A percentile compares a stretch with the other conserved stretches of the same genome.
Conservation (phyloP, 2,113 vertebrate genomes). For the Gavialis gangeticus region DNA sequence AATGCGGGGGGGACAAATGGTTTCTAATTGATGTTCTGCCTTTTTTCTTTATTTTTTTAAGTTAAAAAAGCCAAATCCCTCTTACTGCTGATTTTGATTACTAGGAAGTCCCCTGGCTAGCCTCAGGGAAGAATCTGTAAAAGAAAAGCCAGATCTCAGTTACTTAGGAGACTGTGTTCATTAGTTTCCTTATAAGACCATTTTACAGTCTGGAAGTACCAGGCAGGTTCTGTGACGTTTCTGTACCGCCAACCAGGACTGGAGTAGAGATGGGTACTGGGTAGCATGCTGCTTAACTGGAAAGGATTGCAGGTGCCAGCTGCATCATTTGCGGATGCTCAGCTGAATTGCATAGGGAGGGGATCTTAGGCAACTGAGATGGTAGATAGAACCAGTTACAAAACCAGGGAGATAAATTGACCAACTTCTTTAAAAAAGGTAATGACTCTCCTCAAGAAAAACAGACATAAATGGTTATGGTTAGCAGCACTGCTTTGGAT, state of each 20-base stretch:
- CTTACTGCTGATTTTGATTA: accelerated
- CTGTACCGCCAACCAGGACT: accelerated
- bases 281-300: not conserved
- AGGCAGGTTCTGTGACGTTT: not conserved
- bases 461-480: not conserved
- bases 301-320: accelerated
- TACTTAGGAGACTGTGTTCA: not conserved
- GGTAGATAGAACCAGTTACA: not conserved
- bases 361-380: not conserved
- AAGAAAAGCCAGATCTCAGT: not conserved
- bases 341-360: not conserved
- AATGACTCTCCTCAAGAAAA: not conserved
- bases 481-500: not conserved
- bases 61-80: not conserved
- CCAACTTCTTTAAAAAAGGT: not conserved
- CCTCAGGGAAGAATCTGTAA: not conserved
- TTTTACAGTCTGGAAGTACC: not conserved
- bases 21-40: too few species aligned
- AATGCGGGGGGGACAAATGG: too few species aligned
- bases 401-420: not conserved
- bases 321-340: not conserved
- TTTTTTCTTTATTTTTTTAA: not conserved
- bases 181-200: not conserved
- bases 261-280: not conserved
- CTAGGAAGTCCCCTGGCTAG: not conserved